Base-by-base conservation (phyloP, 2,797 vertebrate genomes). In the Ctenochaetus hawaiiensis region DNA sequence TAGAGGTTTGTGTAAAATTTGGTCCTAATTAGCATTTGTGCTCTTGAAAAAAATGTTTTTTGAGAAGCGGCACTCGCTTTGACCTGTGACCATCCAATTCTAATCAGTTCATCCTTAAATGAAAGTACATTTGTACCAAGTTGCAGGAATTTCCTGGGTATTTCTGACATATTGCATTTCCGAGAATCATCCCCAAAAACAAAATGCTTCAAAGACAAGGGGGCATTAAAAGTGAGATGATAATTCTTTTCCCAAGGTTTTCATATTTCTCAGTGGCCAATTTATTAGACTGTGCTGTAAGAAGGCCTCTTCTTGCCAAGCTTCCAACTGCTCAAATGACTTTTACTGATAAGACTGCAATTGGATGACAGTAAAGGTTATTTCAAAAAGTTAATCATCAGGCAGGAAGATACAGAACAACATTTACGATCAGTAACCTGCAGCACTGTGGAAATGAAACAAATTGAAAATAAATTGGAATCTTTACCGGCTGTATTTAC, bases 401-500 rank as follows among this genome's bases (percentile, higher is more conserved):
- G 49, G 59, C 44, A 17, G 39, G 67, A 57, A 76, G 22, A 69
- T 26, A 54, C 49, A 53, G 20, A 67, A 39, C n/a, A 52, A 13
- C 64, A 71, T 83, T 66, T 13, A 57, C 41, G 78, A 64, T 62
- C 44, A 62, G 53, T 51, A 59, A 54, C 51, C 37, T 57, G 47
- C 74, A 58, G 39, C 10, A 34, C 13, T 23, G 7, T 54, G 41
- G 66, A 80, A 65, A 81, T 53, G 61, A 77, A 48, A 83, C 77
- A 65, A 84, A 89, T 59, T 78, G 22, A 77, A 80, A 74, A 34
- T 45, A 59, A 78, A 64, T 44, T 75, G 57, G 60, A 80, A 66
- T 75, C 30, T 80, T 60, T 48, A 71, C 56, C 8, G 9, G 58
- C 69, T 69, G 30, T 12, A 16, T 79, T 34, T 39, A 8, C 6